Conservation (phyloP, 2,888 invertebrate species). For the Amiota mariae region DNA sequence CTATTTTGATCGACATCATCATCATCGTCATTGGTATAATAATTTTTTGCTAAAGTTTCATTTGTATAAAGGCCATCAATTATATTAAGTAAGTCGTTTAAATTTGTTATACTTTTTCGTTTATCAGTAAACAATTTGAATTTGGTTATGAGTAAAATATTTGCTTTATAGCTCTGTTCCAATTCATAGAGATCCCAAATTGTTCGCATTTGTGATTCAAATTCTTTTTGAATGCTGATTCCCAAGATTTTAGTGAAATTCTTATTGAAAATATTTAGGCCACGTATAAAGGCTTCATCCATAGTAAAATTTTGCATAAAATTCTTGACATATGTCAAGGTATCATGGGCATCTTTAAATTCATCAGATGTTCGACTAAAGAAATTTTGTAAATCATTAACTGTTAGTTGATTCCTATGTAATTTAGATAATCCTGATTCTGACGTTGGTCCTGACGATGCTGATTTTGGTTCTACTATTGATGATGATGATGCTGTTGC, state of each 20-base stretch:
- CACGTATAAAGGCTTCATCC: slow-evolving; percentile 61
- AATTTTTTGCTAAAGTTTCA: slow-evolving; percentile 29
- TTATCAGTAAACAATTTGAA: slow-evolving; percentile 55
- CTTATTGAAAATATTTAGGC: slow-evolving; percentile 58
- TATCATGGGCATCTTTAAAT: slow-evolving; percentile 51
- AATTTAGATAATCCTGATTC: neutral
- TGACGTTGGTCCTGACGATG: too few relatives aligned
- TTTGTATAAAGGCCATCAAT: slow-evolving; percentile 35
- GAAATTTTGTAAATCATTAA: slow-evolving; percentile 63
- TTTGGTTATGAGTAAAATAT: slow-evolving; percentile 54
- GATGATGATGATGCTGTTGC: too few relatives aligned
- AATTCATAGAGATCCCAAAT: slow-evolving; percentile 67
- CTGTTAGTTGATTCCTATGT: slow-evolving; percentile 56
- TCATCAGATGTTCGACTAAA: slow-evolving; percentile 51
- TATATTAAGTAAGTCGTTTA: slow-evolving; percentile 44
- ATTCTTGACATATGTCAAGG: slow-evolving; percentile 49
- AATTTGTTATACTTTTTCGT: slow-evolving; percentile 46
- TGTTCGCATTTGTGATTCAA: slow-evolving; percentile 58
- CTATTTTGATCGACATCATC: slow-evolving; percentile 34
- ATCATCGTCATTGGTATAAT: slow-evolving; percentile 43
- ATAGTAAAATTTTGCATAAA: slow-evolving; percentile 67
- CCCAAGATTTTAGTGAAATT: slow-evolving; percentile 54
- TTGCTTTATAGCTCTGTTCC: slow-evolving; percentile 59
- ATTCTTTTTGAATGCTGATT: slow-evolving; percentile 58
- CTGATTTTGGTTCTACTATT: too few relatives aligned